A percentile compares a stretch with the other conserved stretches of the same genome.
Conservation (phyloP, 2,113 vertebrate species). For the Lagopus leucura region DNA sequence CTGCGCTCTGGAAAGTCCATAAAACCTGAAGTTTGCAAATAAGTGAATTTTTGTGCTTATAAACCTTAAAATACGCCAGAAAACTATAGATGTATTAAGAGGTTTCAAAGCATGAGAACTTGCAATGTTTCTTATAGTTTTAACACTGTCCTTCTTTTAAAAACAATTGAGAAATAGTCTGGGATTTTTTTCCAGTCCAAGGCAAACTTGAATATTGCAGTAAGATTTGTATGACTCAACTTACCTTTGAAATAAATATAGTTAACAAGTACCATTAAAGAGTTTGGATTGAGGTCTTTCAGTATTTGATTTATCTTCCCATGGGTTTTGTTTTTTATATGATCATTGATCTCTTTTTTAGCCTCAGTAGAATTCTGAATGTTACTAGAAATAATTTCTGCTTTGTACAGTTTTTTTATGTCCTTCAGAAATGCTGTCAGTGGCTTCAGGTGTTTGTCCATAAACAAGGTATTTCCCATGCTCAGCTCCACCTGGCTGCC, state of each 20-base stretch:
- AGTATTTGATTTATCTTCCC: slow-evolving; percentile 78
- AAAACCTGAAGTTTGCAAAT: neutral
- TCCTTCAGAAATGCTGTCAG: slow-evolving; percentile 71
- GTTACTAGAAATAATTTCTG: slow-evolving; percentile 70
- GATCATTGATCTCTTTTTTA: slow-evolving; percentile 72
- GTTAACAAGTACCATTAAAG: slow-evolving; percentile 81
- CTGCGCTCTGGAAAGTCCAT: neutral
- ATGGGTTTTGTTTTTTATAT: slow-evolving; percentile 76
- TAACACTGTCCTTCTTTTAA: neutral
- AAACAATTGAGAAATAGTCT: neutral
- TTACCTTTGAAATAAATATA: slow-evolving; percentile 88
- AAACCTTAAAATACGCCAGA: neutral
- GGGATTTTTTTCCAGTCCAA: neutral
- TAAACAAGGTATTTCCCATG: slow-evolving; percentile 77
- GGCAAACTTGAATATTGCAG: neutral
- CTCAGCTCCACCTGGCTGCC: slow-evolving; percentile 73
- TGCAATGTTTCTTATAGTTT: neutral
- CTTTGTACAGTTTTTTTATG: slow-evolving; percentile 67
- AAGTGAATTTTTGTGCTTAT: neutral
- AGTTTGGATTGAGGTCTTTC: slow-evolving; percentile 64
- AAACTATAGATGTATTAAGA: neutral
- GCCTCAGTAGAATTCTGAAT: slow-evolving; percentile 76
- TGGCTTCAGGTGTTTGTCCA: slow-evolving; percentile 74
- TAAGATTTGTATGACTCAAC: neutral
- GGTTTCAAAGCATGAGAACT: neutral